These are phyloP conservation scores for Caenorhabditis latens DNA, from an alignment of 1,140 invertebrate species.

Conservation along the genomic window DNA sequence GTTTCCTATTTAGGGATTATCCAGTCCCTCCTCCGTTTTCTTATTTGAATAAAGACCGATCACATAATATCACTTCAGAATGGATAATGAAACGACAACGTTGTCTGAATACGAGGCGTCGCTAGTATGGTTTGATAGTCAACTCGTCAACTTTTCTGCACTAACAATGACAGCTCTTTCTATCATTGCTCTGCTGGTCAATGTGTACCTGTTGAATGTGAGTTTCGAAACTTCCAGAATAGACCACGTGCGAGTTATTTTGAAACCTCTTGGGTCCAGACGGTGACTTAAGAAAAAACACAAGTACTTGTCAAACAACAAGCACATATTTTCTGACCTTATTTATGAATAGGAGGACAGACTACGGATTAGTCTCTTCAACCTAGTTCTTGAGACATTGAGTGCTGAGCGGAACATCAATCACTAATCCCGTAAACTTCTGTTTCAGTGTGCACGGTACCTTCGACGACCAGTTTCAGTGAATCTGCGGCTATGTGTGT, in stretches of 20 bases:
- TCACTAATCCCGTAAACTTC: neutral
- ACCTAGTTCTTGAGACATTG: too few species aligned
- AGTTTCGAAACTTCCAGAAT: neutral
- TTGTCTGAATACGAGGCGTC: slow-evolving; percentile 1
- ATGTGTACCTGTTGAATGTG: slow-evolving; percentile 67
- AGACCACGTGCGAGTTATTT: too few species aligned
- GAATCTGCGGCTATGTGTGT: slow-evolving; percentile 71
- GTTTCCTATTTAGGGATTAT: neutral
- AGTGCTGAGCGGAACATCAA: too few species aligned
- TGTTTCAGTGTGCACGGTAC: slow-evolving; percentile 71
- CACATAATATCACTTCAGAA: neutral
- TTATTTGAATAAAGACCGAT: neutral
- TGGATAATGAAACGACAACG: slow-evolving; percentile 18
- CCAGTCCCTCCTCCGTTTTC: neutral
- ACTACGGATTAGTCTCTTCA: too few species aligned
- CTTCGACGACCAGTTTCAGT: slow-evolving; percentile 70
- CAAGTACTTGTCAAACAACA: too few species aligned
- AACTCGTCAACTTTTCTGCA: slow-evolving; percentile 5
- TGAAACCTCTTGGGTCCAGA: too few species aligned
- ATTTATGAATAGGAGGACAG: too few species aligned
- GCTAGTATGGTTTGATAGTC: neutral
- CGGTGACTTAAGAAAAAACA: too few species aligned
- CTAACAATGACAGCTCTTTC: slow-evolving; percentile 55
- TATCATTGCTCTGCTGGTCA: slow-evolving; percentile 57
- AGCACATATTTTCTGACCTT: too few species aligned